Percentiles rank a stretch among this genome's conserved stretches.
These are phyloP conservation scores for Tamias sibiricus DNA, from an alignment of 2,113 vertebrate species.

Conservation along the genomic window DNA sequence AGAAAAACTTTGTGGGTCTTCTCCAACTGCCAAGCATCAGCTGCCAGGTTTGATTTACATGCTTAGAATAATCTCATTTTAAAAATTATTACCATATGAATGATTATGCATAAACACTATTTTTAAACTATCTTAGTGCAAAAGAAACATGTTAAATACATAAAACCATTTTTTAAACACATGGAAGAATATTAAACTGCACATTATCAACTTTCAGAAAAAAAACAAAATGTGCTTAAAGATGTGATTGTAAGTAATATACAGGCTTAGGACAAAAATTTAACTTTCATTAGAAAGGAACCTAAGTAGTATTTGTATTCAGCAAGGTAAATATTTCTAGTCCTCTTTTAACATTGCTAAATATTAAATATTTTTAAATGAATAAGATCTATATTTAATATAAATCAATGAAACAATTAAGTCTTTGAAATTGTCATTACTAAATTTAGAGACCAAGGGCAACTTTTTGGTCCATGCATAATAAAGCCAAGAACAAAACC, in stretches of 20 bases:
- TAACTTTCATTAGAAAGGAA: constrained; percentile 2
- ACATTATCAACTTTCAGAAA: constrained; percentile 45
- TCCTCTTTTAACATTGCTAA: not conserved
- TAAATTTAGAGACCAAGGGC: constrained; percentile 71
- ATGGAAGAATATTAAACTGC: not conserved
- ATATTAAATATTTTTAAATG: constrained; percentile 17
- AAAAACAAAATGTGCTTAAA: not conserved
- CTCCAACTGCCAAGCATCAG: constrained; percentile 27
- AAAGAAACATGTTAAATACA: constrained; percentile 17
- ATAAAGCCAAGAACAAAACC: constrained; percentile 80
- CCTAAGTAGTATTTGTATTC: not conserved
- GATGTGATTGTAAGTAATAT: not conserved
- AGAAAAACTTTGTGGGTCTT: constrained; percentile 51
- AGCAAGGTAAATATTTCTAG: not conserved
- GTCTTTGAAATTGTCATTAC: constrained; percentile 37
- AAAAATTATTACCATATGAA: constrained; percentile 48
- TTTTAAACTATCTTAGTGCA: not conserved
- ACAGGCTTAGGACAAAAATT: not conserved
- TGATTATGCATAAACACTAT: not conserved
- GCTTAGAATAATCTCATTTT: not conserved
- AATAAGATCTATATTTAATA: not conserved
- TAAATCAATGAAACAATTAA: not conserved
- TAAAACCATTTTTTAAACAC: constrained; percentile 1
- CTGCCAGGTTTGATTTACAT: constrained; percentile 39
- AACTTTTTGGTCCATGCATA: constrained; percentile 49